Evolutionary conservation across 2,888 invertebrate species (phyloP).

Genomic region (Hemaris fuciformis): DNA sequence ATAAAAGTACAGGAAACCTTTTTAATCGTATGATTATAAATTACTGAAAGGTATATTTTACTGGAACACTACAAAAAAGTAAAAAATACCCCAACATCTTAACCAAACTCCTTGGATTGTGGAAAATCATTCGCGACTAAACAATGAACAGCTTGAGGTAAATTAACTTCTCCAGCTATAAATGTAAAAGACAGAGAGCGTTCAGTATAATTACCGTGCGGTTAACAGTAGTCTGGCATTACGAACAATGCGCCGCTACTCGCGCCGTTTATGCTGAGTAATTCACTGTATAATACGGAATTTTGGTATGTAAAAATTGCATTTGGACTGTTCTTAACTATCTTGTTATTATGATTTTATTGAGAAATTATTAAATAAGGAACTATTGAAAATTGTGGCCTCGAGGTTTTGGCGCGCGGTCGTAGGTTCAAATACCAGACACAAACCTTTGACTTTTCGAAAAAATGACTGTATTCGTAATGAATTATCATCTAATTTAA

Average conservation of each 20-base stretch:
- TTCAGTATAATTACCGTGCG: constrained; percentile 41
- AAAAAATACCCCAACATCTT: neutral
- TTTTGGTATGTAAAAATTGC: neutral
- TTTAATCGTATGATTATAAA: too few relatives aligned
- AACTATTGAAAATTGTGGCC: too few relatives aligned
- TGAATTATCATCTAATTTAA: too few relatives aligned
- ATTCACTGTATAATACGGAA: constrained; percentile 31
- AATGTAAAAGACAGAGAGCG: constrained; percentile 43
- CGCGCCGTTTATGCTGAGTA: constrained; percentile 30
- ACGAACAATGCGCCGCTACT: constrained; percentile 22
- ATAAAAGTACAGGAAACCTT: too few relatives aligned
- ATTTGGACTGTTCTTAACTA: neutral
- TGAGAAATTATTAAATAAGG: too few relatives aligned
- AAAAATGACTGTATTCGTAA: too few relatives aligned
- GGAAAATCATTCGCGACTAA: constrained; percentile 32
- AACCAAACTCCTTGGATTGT: constrained; percentile 11
- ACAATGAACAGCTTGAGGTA: constrained; percentile 42
- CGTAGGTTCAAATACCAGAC: too few relatives aligned
- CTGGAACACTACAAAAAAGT: neutral
- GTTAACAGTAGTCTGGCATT: constrained; percentile 17
- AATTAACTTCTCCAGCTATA: constrained; percentile 44
- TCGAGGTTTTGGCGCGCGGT: too few relatives aligned
- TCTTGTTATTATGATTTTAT: too few relatives aligned
- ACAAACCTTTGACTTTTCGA: too few relatives aligned
- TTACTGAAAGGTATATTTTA: neutral